These are phyloP conservation scores for Oreochromis mossambicus DNA, from an alignment of 2,797 vertebrate genomes.

Conservation along the genomic window DNA sequence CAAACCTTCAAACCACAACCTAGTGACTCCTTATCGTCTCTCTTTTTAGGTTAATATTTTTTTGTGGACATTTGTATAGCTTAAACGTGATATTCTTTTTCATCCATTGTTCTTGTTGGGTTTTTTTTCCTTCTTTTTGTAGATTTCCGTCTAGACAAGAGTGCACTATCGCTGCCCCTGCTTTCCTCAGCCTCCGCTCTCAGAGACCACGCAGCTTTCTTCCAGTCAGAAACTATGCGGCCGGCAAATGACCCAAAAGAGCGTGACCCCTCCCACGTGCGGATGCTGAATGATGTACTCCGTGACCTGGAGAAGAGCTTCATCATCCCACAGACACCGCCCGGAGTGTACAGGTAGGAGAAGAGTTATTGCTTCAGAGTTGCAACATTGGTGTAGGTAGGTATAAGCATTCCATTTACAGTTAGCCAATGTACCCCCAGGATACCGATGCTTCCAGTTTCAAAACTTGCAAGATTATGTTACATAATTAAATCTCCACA, in stretches of 20 bases:
- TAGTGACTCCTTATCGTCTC: background rate
- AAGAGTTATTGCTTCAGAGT: background rate
- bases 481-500: background rate
- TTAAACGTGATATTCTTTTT: background rate
- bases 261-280: conserved; percentile 80
- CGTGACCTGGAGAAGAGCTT: conserved; percentile 90
- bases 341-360: conserved; percentile 87
- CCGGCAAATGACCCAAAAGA: conserved; percentile 93
- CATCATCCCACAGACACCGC: conserved; percentile 73
- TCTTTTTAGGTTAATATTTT: background rate
- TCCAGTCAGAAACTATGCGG: conserved; percentile 94
- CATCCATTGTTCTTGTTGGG: background rate
- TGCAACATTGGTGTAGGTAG: background rate
- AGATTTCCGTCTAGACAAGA: conserved; percentile 65
- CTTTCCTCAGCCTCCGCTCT: conserved; percentile 74
- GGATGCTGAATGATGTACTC: conserved; percentile 93
- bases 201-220: conserved; percentile 83
- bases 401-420: background rate
- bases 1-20: background rate
- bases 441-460: background rate
- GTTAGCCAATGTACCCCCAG: background rate
- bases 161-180: conserved; percentile 52
- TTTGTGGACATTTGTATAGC: background rate
- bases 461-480: background rate
- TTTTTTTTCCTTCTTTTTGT: background rate